A percentile compares a stretch with the other conserved stretches of the same genome.
These are phyloP conservation scores for Beaufortia kweichowensis DNA, from an alignment of 2,113 vertebrate species.

Conservation along the genomic window DNA sequence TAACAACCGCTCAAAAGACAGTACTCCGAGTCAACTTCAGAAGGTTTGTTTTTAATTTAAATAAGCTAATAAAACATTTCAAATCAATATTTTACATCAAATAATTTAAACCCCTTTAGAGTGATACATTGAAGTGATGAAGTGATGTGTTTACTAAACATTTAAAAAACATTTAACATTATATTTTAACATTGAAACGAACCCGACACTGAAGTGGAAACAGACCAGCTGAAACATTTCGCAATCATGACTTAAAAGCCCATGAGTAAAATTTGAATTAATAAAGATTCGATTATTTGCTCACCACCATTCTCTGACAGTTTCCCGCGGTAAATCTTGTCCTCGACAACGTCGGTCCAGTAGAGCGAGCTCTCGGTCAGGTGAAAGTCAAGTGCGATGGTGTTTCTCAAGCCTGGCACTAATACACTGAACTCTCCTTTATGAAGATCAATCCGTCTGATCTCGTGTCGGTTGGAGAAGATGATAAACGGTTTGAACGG, in stretches of 20 bases:
- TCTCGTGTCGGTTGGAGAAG: slow-evolving; percentile 97
- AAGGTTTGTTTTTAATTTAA: no score
- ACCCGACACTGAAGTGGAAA: neutral
- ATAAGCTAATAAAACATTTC: no score
- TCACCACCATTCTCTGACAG: slow-evolving; percentile 92
- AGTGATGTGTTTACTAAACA: no score
- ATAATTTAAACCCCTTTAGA: no score
- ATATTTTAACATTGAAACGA: no score
- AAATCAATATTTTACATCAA: no score
- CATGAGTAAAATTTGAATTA: neutral
- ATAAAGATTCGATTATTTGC: neutral
- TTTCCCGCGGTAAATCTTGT: slow-evolving; percentile 96
- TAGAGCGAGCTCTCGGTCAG: slow-evolving; percentile 93
- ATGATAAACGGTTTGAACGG: slow-evolving; percentile 97
- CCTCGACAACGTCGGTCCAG: slow-evolving; percentile 97
- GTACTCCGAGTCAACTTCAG: no score
- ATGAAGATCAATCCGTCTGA: slow-evolving; percentile 92
- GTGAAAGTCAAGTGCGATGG: slow-evolving; percentile 96
- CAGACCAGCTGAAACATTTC: neutral
- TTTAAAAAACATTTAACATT: no score
- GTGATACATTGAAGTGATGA: no score
- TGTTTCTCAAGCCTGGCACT: slow-evolving; percentile 93
- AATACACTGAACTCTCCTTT: slow-evolving; percentile 94
- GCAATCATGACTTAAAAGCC: neutral
- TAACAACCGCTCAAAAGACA: no score